Evolutionary conservation across 2,113 vertebrate species (phyloP).

Genomic region (Columba janthina): DNA sequence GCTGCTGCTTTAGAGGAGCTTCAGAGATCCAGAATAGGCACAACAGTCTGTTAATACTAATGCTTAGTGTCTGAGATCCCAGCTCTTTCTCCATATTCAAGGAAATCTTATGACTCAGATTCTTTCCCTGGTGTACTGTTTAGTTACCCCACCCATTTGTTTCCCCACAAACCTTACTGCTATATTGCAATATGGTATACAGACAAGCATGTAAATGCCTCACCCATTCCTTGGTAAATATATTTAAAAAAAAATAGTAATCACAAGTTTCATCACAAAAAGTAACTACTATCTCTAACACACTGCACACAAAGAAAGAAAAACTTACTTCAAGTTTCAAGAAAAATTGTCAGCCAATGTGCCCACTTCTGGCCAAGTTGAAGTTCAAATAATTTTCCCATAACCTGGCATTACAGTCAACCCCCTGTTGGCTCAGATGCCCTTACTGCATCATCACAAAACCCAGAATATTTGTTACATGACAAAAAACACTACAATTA

Average conservation of each 20-base stretch:
- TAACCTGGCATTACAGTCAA: background rate
- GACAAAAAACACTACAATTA: background rate
- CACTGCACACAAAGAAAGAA: background rate
- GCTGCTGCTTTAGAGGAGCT: background rate
- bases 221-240: background rate
- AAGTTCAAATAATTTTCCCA: background rate
- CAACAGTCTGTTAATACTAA: background rate
- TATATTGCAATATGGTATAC: background rate
- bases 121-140: constrained; percentile 37
- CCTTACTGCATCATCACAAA: background rate
- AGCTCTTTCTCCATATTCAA: background rate
- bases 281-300: background rate
- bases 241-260: background rate
- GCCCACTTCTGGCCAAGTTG: background rate
- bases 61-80: background rate
- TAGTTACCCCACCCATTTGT: constrained; percentile 25
- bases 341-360: background rate
- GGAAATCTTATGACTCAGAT: constrained; percentile 50
- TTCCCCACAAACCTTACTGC: background rate
- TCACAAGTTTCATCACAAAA: background rate
- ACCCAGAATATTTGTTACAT: background rate
- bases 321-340: background rate
- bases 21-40: background rate
- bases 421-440: background rate
- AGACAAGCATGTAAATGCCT: background rate